These are phyloP conservation scores for Gila robusta DNA, from an alignment of 2,797 vertebrate genomes.

Conservation along the genomic window DNA sequence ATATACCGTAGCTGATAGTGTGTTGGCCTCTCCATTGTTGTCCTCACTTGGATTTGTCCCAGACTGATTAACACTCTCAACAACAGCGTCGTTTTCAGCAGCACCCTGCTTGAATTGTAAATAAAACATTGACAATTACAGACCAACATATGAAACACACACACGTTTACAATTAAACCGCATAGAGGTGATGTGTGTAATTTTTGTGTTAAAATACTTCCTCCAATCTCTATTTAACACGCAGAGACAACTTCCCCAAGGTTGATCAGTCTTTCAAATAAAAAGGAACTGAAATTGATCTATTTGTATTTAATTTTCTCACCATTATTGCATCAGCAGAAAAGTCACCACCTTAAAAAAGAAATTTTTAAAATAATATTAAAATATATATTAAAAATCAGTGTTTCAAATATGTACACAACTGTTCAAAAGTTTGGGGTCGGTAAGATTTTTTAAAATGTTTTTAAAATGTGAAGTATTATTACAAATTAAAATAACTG, in stretches of 20 bases:
- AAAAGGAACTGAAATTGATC: conserved; percentile 1
- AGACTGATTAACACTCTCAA: background rate
- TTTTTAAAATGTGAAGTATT: background rate
- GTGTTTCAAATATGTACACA: background rate
- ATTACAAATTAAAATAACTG: background rate
- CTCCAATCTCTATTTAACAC: background rate
- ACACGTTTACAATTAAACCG: background rate
- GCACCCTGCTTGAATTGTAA: background rate
- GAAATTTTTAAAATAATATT: background rate
- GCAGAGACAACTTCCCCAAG: background rate
- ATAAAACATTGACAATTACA: background rate
- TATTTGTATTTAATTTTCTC: conserved; percentile 21
- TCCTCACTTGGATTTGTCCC: background rate
- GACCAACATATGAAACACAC: background rate
- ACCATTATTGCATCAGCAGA: conserved; percentile 41
- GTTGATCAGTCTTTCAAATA: background rate
- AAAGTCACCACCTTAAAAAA: conserved; percentile 41
- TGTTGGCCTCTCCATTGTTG: background rate
- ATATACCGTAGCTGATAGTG: conserved; percentile 2
- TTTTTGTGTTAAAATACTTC: background rate
- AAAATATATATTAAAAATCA: background rate
- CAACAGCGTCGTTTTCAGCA: background rate
- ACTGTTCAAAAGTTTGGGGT: background rate
- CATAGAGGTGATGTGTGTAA: background rate
- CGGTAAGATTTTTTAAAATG: background rate